Evolutionary conservation across 2,888 invertebrate species (phyloP), one percentile per base, ranked within the genome.

Genomic region (Eledona agricola): DNA sequence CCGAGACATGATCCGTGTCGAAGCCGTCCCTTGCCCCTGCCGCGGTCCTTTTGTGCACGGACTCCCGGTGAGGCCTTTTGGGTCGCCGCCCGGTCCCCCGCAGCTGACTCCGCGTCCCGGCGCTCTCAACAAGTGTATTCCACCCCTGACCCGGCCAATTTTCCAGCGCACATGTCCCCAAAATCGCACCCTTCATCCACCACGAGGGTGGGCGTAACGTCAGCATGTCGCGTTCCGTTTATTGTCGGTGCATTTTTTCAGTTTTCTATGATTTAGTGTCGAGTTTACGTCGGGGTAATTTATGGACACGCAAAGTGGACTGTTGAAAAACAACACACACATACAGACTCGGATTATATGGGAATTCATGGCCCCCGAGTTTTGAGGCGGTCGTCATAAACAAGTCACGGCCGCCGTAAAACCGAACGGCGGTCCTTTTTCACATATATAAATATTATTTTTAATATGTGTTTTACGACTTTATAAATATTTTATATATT

Each of bases 371-470:
- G 67, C 66, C 67, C 56, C 64, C 56, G 57, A 64, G 61, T 65
- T 69, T 68, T 65, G 60, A 65, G 70, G 69, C 72, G 72, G 72
- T 63, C 67, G 65, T 69, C 73, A 68, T 76, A 76, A 76, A 76
- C 73, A 73, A 75, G 72, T 76, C 76, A 74, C 57, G 67, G 64
- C 62, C 61, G 72, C 73, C 66, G 72, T 76, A 74, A 76, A 76
- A 74, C 61, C 68, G 65, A 63, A 66, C 66, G 67, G 72, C 71
- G 74, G 73, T 70, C 62, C 72, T 72, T 75, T 75, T 75, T 72
- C 72, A 72, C 72, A 73, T 73, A 74, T 75, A 77, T 77, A 77
- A 77, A 77, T 76, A 77, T 76, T 76, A 76, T 77, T 77, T 77
- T 77, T 77, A 77, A 77, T 77, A 75, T 73, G 71, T 71, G 66